Percentiles rank a stretch among this genome's conserved stretches.
Conservation (phyloP, 30 jellyfish, hydroid and myxozoan genomes). For the Clytia hemisphaerica region DNA sequence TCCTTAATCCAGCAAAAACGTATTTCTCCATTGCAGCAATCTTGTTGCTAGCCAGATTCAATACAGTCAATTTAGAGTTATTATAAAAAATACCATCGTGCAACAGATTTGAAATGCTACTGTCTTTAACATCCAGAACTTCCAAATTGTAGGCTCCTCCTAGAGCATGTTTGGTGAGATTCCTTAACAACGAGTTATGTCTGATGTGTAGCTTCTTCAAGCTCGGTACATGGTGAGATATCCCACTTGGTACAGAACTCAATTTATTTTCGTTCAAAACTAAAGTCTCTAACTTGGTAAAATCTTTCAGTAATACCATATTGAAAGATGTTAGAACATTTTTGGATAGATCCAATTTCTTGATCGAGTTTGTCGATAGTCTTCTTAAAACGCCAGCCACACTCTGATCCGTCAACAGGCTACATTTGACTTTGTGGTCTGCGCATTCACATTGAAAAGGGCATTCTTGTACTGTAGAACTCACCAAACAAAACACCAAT, state of each 20-base stretch:
- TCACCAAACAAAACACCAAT: too few species aligned
- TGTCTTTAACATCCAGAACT: neutral
- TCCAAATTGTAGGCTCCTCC: neutral
- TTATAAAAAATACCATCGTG: neutral
- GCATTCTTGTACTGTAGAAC: too few species aligned
- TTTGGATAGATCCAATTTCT: conserved; percentile 1
- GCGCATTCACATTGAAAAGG: too few species aligned
- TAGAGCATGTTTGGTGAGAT: neutral
- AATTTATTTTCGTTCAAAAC: neutral
- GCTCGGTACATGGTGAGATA: neutral
- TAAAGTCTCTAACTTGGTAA: neutral
- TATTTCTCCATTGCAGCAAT: neutral
- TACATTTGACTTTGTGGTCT: too few species aligned
- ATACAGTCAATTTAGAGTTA: neutral
- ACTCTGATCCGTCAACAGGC: too few species aligned
- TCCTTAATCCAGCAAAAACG: neutral
- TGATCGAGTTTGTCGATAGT: too few species aligned
- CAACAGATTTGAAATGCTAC: neutral
- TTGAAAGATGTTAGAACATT: neutral
- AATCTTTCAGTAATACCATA: neutral
- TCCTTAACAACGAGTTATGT: neutral
- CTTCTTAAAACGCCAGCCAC: too few species aligned
- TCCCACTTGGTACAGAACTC: neutral
- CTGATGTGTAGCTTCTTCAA: neutral
- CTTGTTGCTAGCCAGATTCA: neutral